Evolutionary conservation across 2,113 vertebrate species (phyloP).

Genomic region (Cercopithecus mona): DNA sequence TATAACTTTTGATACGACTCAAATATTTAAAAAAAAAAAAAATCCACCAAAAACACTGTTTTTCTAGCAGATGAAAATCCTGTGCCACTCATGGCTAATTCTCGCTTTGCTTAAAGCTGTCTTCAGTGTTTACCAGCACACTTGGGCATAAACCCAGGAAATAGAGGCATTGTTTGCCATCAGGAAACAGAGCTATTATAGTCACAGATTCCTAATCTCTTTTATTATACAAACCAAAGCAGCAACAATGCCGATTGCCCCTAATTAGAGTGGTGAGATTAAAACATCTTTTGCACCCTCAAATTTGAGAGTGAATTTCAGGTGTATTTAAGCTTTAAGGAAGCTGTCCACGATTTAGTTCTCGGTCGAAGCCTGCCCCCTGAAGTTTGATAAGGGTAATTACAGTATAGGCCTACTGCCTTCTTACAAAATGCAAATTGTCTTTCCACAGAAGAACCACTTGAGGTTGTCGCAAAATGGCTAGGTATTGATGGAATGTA

Average conservation of each 20-base stretch:
- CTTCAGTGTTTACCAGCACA: slow-evolving; percentile 54
- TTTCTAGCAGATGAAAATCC: neutral
- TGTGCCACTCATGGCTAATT: neutral
- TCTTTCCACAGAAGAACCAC: neutral
- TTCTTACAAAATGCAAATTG: neutral
- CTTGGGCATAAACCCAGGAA: slow-evolving; percentile 51
- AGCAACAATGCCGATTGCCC: slow-evolving; percentile 25
- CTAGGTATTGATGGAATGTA: too few species aligned
- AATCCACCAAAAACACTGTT: neutral
- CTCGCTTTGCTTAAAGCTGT: slow-evolving; percentile 49
- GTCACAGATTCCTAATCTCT: slow-evolving; percentile 46
- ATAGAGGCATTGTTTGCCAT: slow-evolving; percentile 27
- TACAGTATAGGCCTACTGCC: neutral
- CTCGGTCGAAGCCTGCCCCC: slow-evolving; percentile 59
- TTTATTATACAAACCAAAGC: slow-evolving; percentile 49
- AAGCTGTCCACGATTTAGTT: neutral
- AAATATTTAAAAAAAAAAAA: neutral
- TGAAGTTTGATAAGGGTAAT: slow-evolving; percentile 36
- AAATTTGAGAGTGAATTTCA: neutral
- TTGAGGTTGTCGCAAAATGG: neutral
- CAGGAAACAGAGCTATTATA: neutral
- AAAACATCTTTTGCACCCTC: neutral
- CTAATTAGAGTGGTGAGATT: slow-evolving; percentile 61
- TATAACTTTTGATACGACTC: neutral
- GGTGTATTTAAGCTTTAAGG: neutral